These are phyloP conservation scores for Xyrichtys novacula DNA, from an alignment of 2,797 vertebrate species.

Conservation along the genomic window DNA sequence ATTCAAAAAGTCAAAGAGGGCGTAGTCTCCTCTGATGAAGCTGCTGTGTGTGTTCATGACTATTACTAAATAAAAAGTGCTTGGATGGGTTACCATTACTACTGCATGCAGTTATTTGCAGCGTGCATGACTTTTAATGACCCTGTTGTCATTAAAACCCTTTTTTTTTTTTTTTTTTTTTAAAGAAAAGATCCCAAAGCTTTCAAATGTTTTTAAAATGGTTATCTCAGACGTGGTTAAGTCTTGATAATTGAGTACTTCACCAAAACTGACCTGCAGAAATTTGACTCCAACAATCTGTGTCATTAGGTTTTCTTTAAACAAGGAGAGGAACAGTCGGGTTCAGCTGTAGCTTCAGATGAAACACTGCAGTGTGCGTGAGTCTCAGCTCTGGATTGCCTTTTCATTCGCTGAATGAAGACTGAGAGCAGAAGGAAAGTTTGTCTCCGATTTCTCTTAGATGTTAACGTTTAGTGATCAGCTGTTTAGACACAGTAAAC, in stretches of 20 bases:
- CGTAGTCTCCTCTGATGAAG: conserved; percentile 95
- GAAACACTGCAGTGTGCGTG: conserved; percentile 38
- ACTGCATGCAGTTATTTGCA: conserved; percentile 99
- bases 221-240: conserved; percentile 71
- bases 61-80: conserved; percentile 99
- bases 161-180: conserved; percentile 50
- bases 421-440: conserved; percentile 44
- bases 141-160: conserved; percentile 87
- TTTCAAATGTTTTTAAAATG: conserved; percentile 88
- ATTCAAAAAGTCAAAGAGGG: conserved; percentile 95
- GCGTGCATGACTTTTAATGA: conserved; percentile 98
- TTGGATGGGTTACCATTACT: conserved; percentile 99
- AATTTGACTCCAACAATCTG: conserved; percentile 36
- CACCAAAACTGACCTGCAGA: conserved; percentile 48
- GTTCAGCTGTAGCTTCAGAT: conserved; percentile 78
- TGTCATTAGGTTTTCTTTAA: conserved; percentile 42
- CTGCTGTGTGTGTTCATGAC: conserved; percentile 99
- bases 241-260: conserved; percentile 64
- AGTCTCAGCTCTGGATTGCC: conserved; percentile 52
- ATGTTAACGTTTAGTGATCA: conserved; percentile 74
- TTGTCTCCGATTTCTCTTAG: conserved; percentile 50
- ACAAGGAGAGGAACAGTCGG: conserved; percentile 40
- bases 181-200: conserved; percentile 85
- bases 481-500: conserved; percentile 83
- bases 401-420: conserved; percentile 34